These are phyloP conservation scores for Fulica atra DNA, from an alignment of 2,113 vertebrate genomes.

Conservation along the genomic window DNA sequence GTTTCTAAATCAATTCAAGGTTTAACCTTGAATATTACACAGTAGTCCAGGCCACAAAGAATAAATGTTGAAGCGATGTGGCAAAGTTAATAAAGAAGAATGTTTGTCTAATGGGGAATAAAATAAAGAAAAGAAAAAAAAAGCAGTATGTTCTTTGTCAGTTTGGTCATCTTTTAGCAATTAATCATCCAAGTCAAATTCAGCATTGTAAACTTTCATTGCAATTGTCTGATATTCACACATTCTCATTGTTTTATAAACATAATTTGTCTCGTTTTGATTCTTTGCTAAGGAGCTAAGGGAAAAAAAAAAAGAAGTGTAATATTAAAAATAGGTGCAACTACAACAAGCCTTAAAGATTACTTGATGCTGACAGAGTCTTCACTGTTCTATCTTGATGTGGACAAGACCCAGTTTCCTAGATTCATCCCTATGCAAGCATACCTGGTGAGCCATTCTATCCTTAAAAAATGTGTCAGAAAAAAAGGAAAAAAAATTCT, in stretches of 20 bases:
- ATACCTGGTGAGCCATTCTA: not conserved
- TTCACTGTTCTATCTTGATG: not conserved
- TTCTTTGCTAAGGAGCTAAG: not conserved
- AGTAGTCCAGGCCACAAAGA: not conserved
- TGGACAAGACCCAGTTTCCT: not conserved
- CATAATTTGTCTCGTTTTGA: not conserved
- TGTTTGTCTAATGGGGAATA: not conserved
- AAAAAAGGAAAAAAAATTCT: not conserved
- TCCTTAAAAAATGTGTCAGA: not conserved
- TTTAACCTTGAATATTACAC: not conserved
- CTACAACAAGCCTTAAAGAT: not conserved
- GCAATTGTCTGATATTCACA: not conserved
- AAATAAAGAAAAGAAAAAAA: not conserved
- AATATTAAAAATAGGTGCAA: not conserved
- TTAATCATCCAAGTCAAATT: not conserved
- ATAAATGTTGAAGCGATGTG: not conserved
- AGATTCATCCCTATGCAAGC: not conserved
- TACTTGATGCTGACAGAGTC: not conserved
- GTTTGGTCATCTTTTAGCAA: not conserved
- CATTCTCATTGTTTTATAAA: not conserved
- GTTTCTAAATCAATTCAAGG: not conserved
- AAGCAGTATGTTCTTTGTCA: not conserved
- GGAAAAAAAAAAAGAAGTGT: not conserved
- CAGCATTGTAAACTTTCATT: not conserved
- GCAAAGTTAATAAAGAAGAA: not conserved